Evolutionary conservation across 2,797 vertebrate genomes (phyloP).

Genomic region (Pseudomugil gertrudae): DNA sequence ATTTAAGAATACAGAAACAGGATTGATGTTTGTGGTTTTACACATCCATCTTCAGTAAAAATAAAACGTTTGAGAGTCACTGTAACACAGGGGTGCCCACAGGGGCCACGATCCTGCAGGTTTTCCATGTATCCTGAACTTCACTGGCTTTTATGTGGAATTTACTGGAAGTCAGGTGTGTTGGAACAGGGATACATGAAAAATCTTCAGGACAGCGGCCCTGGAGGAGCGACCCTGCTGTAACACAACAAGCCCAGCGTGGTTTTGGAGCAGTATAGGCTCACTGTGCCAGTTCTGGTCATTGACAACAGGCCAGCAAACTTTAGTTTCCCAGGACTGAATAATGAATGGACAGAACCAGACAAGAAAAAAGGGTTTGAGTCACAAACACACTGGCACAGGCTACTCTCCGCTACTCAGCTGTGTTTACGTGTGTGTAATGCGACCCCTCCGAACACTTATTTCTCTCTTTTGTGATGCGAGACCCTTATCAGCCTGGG

Average conservation of each 20-base stretch:
- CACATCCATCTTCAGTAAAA: background rate
- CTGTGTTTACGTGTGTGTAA: slow-evolving; percentile 66
- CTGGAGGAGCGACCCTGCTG: too few species aligned
- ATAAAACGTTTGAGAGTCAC: background rate
- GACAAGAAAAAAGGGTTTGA: slow-evolving; percentile 39
- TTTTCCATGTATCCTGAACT: too few species aligned
- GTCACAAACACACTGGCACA: slow-evolving; percentile 39
- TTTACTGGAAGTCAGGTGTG: too few species aligned
- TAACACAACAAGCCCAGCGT: slow-evolving; percentile 1
- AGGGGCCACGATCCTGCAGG: too few species aligned
- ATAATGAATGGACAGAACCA: slow-evolving; percentile 62
- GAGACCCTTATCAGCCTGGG: slow-evolving; percentile 41
- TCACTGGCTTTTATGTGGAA: too few species aligned
- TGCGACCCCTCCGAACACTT: slow-evolving; percentile 58
- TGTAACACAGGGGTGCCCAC: too few species aligned
- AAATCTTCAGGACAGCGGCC: too few species aligned
- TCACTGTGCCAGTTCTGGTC: slow-evolving; percentile 23
- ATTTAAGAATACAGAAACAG: background rate
- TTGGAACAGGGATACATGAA: too few species aligned
- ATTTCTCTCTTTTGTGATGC: slow-evolving; percentile 61
- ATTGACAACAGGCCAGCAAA: slow-evolving; percentile 39
- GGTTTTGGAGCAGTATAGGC: slow-evolving; percentile 4
- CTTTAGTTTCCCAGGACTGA: slow-evolving; percentile 54
- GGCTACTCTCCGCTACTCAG: slow-evolving; percentile 44
- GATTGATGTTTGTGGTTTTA: background rate